These are phyloP conservation scores for Tachystola acroxantha DNA, from an alignment of 2,888 invertebrate species.

Conservation along the genomic window DNA sequence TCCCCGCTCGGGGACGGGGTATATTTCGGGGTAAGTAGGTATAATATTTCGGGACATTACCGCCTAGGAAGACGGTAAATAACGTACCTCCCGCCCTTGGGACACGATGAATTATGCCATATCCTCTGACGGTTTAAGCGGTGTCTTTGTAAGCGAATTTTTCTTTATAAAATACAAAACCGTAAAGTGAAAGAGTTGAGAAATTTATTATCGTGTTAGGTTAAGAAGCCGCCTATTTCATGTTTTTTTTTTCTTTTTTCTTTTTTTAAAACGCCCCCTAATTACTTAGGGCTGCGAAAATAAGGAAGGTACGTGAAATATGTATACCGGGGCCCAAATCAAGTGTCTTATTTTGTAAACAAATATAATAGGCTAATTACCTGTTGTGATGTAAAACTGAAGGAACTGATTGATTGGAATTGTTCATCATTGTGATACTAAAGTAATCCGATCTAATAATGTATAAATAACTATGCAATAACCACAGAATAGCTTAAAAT, in stretches of 20 bases:
- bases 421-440: too few relatives aligned
- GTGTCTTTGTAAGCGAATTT: conserved; percentile 1
- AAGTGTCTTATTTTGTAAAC: too few relatives aligned
- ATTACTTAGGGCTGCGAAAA: conserved; percentile 1
- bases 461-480: too few relatives aligned
- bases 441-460: too few relatives aligned
- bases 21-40: conserved; percentile 11
- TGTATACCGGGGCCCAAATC: too few relatives aligned
- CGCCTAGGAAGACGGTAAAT: conserved; percentile 17
- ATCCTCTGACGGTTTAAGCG: conserved; percentile 6
- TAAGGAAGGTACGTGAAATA: too few relatives aligned
- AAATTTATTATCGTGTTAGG: background rate
- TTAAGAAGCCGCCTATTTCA: background rate
- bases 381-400: too few relatives aligned
- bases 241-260: background rate
- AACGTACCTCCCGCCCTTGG: conserved; percentile 12
- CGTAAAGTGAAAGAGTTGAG: conserved; percentile 1
- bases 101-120: conserved; percentile 19
- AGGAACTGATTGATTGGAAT: too few relatives aligned
- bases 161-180: conserved; percentile 1
- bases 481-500: too few relatives aligned
- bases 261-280: background rate
- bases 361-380: too few relatives aligned
- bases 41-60: conserved; percentile 15
- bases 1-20: background rate